Conservation (phyloP, 2,797 vertebrate species). For the Parambassis ranga region DNA sequence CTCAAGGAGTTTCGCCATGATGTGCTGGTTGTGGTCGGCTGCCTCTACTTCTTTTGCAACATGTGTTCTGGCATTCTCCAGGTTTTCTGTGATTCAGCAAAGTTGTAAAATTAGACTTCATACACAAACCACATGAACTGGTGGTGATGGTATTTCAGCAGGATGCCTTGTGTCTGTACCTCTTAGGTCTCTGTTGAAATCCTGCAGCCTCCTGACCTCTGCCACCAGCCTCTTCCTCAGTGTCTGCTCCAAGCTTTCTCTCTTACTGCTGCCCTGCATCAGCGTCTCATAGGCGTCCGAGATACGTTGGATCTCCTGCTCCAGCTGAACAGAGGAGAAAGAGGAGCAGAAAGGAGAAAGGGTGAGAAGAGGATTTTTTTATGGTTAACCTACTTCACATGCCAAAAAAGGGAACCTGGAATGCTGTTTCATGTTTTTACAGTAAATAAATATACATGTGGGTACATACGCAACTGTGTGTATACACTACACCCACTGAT, state of each 20-base stretch:
- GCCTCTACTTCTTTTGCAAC: constrained; percentile 87
- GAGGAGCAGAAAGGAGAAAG: neutral
- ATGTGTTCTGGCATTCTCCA: constrained; percentile 92
- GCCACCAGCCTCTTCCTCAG: constrained; percentile 90
- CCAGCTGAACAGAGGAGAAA: constrained; percentile 81
- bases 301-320: constrained; percentile 94
- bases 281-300: constrained; percentile 95
- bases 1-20: constrained; percentile 89
- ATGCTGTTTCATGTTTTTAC: constrained; percentile 59
- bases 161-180: constrained; percentile 67
- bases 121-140: neutral
- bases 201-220: constrained; percentile 92
- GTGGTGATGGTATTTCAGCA: neutral
- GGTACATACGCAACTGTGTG: constrained; percentile 31
- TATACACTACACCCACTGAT: constrained; percentile 30
- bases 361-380: constrained; percentile 24
- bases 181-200: constrained; percentile 93
- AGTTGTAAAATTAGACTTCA: constrained; percentile 1
- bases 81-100: constrained; percentile 81
- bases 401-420: constrained; percentile 44
- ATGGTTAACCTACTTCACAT: constrained; percentile 66
- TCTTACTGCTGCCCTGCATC: constrained; percentile 91
- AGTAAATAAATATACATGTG: constrained; percentile 39
- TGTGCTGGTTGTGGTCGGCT: constrained; percentile 91
- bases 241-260: constrained; percentile 92